phyloP scores from a whole-genome alignment of 92 coral and sea anemone species.

The Diadumene lineata region DNA sequence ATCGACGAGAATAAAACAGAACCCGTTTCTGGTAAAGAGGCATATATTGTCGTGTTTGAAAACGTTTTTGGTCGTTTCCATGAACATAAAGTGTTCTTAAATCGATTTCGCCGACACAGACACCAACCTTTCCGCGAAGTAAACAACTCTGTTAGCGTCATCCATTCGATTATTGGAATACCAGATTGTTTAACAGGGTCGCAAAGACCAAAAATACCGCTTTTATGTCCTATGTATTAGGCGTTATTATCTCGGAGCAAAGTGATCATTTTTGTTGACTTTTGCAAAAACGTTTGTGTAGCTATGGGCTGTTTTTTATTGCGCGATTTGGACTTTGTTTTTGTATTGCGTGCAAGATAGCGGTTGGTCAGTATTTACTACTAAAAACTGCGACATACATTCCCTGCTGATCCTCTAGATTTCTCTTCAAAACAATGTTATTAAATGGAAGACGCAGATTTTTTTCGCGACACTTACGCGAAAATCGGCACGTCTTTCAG shows the following conservation, averaged over 20 bases:
- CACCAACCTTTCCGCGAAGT: too few species aligned
- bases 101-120: not conserved
- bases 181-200: not conserved
- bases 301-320: too few species aligned
- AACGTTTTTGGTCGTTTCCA: not conserved
- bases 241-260: not conserved
- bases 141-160: not conserved
- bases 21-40: not conserved
- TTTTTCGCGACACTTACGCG: not conserved
- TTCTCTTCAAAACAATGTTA: not conserved
- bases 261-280: too few species aligned
- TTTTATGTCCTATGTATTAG: not conserved
- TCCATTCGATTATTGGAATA: not conserved
- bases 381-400: not conserved
- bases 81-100: not conserved
- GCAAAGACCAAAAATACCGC: not conserved
- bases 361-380: too few species aligned
- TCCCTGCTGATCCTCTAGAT: not conserved
- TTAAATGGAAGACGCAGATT: not conserved
- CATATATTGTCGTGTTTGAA: not conserved
- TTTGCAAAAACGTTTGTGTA: too few species aligned
- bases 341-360: too few species aligned
- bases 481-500: not conserved
- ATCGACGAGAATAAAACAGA: not conserved
- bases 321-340: too few species aligned